Conservation (phyloP, 2,113 vertebrate species). For the Otis tarda region DNA sequence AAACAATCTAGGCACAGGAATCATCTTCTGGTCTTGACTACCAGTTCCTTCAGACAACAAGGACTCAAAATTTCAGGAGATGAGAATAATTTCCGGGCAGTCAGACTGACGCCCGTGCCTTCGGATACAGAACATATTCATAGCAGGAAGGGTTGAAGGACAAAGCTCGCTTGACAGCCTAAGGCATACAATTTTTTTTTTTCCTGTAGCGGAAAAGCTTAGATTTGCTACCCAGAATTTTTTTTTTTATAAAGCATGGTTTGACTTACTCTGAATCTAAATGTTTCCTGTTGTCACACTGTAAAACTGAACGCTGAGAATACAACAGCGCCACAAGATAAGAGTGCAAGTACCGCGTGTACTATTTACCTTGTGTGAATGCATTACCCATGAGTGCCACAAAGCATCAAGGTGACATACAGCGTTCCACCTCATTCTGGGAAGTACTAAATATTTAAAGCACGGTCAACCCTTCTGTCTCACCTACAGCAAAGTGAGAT, state of each 20-base stretch:
- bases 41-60: not conserved
- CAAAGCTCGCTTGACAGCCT: not conserved
- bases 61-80: not conserved
- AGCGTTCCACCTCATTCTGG: not conserved
- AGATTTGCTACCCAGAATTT: not conserved
- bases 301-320: not conserved
- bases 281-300: not conserved
- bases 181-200: not conserved
- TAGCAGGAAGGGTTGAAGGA: not conserved
- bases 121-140: not conserved
- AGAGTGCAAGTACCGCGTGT: not conserved
- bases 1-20: not conserved
- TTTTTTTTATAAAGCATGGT: not conserved
- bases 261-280: constrained; percentile 1
- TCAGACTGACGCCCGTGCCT: not conserved
- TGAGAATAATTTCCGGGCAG: not conserved
- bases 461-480: not conserved
- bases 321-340: not conserved
- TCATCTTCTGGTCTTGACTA: not conserved
- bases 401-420: not conserved
- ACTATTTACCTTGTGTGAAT: not conserved
- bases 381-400: not conserved
- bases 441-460: not conserved
- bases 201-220: not conserved
- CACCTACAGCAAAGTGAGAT: not conserved